These are phyloP conservation scores for Platycercus adscitus DNA, from an alignment of 2,113 vertebrate genomes.

Conservation along the genomic window DNA sequence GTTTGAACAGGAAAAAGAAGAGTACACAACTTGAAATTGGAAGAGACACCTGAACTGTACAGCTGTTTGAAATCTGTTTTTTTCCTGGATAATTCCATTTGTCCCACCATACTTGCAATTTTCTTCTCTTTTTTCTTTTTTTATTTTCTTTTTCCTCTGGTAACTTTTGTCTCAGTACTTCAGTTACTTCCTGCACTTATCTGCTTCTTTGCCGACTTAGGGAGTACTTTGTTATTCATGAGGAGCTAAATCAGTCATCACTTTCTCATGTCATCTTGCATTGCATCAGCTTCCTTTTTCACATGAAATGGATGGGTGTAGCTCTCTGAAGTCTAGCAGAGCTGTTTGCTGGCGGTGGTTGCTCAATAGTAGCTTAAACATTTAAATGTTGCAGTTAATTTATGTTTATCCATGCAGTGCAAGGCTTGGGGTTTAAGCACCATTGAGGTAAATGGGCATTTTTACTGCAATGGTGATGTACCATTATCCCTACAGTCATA, in stretches of 20 bases:
- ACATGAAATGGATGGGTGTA: conserved; percentile 56
- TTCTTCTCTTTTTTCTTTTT: neutral
- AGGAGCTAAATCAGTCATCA: conserved; percentile 42
- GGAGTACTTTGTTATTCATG: conserved; percentile 47
- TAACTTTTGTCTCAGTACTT: conserved; percentile 11
- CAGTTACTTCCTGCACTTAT: conserved; percentile 21
- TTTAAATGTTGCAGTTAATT: conserved; percentile 34
- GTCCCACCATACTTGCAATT: neutral
- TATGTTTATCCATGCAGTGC: conserved; percentile 12
- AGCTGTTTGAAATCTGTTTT: neutral
- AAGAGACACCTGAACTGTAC: neutral
- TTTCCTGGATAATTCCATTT: neutral
- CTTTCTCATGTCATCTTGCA: conserved; percentile 56
- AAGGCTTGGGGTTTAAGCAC: conserved; percentile 15
- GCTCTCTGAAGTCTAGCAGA: neutral
- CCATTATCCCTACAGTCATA: conserved; percentile 34
- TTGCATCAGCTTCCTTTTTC: conserved; percentile 63
- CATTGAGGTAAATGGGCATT: conserved; percentile 1
- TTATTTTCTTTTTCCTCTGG: neutral
- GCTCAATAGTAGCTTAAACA: neutral
- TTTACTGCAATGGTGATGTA: neutral
- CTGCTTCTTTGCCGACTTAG: neutral
- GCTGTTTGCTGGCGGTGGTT: conserved; percentile 20
- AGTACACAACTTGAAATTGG: neutral
- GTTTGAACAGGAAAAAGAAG: neutral